Conservation (phyloP, 2,888 invertebrate genomes). For the Argyra leucocephala region DNA sequence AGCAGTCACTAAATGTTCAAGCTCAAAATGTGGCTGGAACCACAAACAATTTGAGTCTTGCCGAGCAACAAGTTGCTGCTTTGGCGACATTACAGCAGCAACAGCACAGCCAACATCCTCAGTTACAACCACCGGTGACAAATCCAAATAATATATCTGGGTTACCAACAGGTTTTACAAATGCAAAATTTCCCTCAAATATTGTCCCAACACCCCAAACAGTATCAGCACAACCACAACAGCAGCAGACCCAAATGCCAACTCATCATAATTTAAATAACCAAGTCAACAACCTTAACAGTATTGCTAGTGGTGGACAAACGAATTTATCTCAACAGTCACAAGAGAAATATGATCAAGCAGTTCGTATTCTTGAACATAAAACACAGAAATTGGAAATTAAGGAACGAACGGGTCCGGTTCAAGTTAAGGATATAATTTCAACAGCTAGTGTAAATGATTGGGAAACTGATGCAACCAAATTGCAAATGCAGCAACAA, state of each 20-base stretch:
- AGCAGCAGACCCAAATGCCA: slow-evolving; percentile 12
- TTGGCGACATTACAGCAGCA: slow-evolving; percentile 12
- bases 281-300: slow-evolving; percentile 9
- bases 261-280: slow-evolving; percentile 8
- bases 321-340: background rate
- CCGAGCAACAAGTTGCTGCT: slow-evolving; percentile 9
- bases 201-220: slow-evolving; percentile 22
- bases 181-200: slow-evolving; percentile 27
- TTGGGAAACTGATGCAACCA: slow-evolving; percentile 6
- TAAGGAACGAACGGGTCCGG: background rate
- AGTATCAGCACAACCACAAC: slow-evolving; percentile 12
- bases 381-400: slow-evolving; percentile 10
- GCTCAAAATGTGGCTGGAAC: slow-evolving; percentile 6
- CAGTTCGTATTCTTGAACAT: slow-evolving; percentile 2
- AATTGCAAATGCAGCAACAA: background rate
- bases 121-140: slow-evolving; percentile 35
- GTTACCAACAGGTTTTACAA: slow-evolving; percentile 27
- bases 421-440: slow-evolving; percentile 8
- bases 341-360: background rate
- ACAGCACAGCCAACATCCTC: slow-evolving; percentile 42
- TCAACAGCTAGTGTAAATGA: background rate
- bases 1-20: background rate
- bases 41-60: background rate
- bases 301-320: slow-evolving; percentile 5
- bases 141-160: background rate